Evolutionary conservation across 1,140 invertebrate species (phyloP), one percentile per base, ranked within the genome.

Genomic region (Magallana gigas): DNA sequence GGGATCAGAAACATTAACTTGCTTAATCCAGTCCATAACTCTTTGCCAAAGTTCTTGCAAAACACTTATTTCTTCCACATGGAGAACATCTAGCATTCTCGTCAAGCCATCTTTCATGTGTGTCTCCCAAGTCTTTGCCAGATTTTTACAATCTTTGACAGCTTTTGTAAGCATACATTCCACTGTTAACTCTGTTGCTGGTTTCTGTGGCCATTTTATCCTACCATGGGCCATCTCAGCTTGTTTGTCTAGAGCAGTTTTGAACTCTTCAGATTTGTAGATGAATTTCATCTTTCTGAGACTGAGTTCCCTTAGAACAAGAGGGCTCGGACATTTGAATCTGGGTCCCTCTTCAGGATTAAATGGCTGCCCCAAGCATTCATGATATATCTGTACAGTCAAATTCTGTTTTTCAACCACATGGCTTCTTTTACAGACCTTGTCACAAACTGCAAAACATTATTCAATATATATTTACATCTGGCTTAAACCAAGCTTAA

Each of bases 11-110:
- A 88, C 83, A 3, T 81, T 87, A 7, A 87, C n/a, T 8, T 1
- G 8, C 2, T 83, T 29, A 8, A 91, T 12, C 48, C 23, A 76
- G 29, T 82, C 58, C 48, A 83, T 36, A 9, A 91, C 88, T 14
- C 86, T 83, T 80, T 81, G 18, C 91, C 91, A 91, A 3, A 59
- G 81, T 57, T 90, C 86, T 29, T 90, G 86, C 57, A 91, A 58
- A 7, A 90, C 85, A 8, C 60, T 7, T 16, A 84, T 23, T 36
- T 83, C 29, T 59, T 88, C 85, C 8, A 80, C 84, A 7, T 58
- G 60, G 0, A 90, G 16, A 62, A 62, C 9, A 8, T 1, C 58
- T 12, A 90, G 48, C 12, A 83, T 71, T n/a, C 57, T 68, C 1
- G 71, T 18, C 8, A 88, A 18, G 0, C 56, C 56, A 12, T 86